Percentiles rank a stretch among this genome's conserved stretches.
phyloP scores from a whole-genome alignment of 2,113 vertebrate species.

The Forbesichthys papilliferus region DNA sequence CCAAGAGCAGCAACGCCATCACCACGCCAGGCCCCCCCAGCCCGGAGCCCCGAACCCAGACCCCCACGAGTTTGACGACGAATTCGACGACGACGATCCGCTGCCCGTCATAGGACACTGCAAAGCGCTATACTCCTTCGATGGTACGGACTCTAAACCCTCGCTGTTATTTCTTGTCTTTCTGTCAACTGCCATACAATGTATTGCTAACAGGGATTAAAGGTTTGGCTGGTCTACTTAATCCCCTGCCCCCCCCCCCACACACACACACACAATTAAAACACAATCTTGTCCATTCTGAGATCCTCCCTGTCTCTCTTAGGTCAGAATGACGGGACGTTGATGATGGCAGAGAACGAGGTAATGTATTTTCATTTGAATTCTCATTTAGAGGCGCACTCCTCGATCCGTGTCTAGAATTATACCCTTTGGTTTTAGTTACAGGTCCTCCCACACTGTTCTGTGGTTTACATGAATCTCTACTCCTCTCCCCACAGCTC shows the following conservation, averaged over 20 bases:
- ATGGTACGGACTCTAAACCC: conserved; percentile 79
- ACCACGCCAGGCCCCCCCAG: conserved; percentile 63
- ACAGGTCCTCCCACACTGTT: not conserved
- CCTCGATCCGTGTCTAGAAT: not conserved
- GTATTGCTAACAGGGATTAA: no score
- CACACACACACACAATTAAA: no score
- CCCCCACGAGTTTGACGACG: conserved; percentile 94
- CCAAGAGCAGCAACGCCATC: conserved; percentile 85
- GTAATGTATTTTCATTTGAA: conserved; percentile 27
- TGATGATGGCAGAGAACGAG: conserved; percentile 95
- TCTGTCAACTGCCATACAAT: no score
- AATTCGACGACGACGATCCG: conserved; percentile 96
- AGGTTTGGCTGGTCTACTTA: no score
- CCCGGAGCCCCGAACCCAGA: conserved; percentile 67
- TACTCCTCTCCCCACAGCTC: no score
- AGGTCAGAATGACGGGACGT: conserved; percentile 97
- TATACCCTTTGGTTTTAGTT: not conserved
- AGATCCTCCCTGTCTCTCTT: conserved; percentile 5
- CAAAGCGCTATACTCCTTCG: conserved; percentile 96
- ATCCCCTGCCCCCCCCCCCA: no score
- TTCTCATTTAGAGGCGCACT: not conserved
- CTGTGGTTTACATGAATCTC: no score
- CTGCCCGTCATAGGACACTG: conserved; percentile 96
- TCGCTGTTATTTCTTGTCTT: no score
- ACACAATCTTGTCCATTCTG: no score